Conservation (phyloP, 2,888 invertebrate genomes). For the Agonopterix subpropinquella region DNA sequence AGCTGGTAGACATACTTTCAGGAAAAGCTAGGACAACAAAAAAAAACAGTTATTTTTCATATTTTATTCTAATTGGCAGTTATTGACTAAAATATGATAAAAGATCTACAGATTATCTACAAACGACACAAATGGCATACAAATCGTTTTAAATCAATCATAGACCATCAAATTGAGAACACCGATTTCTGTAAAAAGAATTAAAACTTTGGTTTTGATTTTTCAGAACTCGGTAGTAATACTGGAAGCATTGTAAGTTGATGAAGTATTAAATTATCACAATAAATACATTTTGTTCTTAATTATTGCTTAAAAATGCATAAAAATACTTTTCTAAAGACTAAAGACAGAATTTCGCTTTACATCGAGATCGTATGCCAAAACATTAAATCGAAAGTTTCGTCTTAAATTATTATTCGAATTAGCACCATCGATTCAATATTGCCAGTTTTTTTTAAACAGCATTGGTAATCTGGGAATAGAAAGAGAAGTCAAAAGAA, state of each 20-base stretch:
- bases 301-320: conserved; percentile 10
- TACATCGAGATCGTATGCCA: conserved; percentile 1
- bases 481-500: too few relatives aligned
- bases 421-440: conserved; percentile 16
- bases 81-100: conserved; percentile 50
- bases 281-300: conserved; percentile 16
- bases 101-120: conserved; percentile 40
- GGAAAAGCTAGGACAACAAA: too few relatives aligned
- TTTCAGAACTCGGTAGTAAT: conserved; percentile 27
- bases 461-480: background rate
- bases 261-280: conserved; percentile 14
- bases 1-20: too few relatives aligned
- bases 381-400: background rate
- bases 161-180: conserved; percentile 21
- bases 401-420: conserved; percentile 3
- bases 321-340: conserved; percentile 2
- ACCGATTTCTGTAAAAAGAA: conserved; percentile 31
- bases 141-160: conserved; percentile 40
- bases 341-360: conserved; percentile 1
- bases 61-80: conserved; percentile 57
- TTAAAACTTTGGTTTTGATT: conserved; percentile 49
- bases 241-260: conserved; percentile 10
- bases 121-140: conserved; percentile 56
- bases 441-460: background rate
- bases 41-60: background rate